Base-by-base conservation (phyloP, 2,797 vertebrate species). In the Chaenodraco wilsoni region DNA sequence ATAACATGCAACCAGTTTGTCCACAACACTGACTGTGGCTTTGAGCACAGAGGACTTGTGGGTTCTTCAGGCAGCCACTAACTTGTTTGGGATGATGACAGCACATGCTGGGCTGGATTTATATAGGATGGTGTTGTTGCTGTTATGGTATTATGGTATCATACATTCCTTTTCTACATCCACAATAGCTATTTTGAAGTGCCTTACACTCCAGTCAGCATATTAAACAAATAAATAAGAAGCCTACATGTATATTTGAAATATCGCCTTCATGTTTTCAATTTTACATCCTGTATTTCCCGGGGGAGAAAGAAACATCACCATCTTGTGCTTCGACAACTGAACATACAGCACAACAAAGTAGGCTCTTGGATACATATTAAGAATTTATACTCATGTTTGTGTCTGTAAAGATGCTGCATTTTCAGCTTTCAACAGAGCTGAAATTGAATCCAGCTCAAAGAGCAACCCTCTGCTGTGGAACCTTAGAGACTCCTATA, bases 401-500 rank as follows among this genome's bases (percentile, higher is more conserved):
- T 83, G 72, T 82, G 73, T 88, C 78, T 78, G 71, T 69, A 79
- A 81, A 78, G 69, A 86, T 78, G 87, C 78, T 86, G 79, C 88
- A 91, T 89, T 84, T 88, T 89, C 79, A 81, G 80, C 88, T 86
- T 81, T 84, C 88, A 85, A 58, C 84, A 84, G 88, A 81, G 86
- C 82, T 91, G 94, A 93, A 94, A 94, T 84, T 89, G 80, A 92
- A 94, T 86, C 92, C 87, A 66, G 66, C 86, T 86, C 65, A 84
- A 88, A 89, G 89, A 92, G 81, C 87, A 81, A 75, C 86, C 79
- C 87, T 79, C 81, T 81, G 89, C 89, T 81, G 87, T 88, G 87
- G 89, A 93, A 94, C 91, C 91, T 92, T 85, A 87, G 91, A 88
- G 86, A 87, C 86, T 84, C 87, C 93, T 94, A 95, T 93, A 94